Evolutionary conservation across 1,140 invertebrate genomes (phyloP).

Genomic region (Coenobita brevimanus): DNA sequence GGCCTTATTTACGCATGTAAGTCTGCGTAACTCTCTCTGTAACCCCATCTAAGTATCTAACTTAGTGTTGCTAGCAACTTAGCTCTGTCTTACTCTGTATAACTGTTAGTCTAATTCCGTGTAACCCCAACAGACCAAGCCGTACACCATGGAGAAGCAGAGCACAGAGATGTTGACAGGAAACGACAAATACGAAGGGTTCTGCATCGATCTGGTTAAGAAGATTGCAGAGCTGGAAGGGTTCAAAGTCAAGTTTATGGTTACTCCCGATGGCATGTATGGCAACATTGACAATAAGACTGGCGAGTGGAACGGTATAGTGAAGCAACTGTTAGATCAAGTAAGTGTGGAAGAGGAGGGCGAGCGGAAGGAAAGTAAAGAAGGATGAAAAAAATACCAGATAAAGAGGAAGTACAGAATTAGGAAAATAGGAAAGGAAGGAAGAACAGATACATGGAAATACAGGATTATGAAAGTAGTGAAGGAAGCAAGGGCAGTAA

Average conservation of each 20-base stretch:
- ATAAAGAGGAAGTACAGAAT: background rate
- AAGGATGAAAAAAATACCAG: background rate
- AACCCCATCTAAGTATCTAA: too few species aligned
- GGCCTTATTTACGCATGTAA: too few species aligned
- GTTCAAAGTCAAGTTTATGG: conserved; percentile 90
- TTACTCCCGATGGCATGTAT: conserved; percentile 87
- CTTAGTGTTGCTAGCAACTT: too few species aligned
- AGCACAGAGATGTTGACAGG: conserved; percentile 53
- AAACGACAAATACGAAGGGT: conserved; percentile 91
- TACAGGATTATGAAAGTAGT: too few species aligned
- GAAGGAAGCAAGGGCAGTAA: too few species aligned
- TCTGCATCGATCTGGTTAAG: conserved; percentile 88
- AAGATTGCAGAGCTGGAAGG: conserved; percentile 89
- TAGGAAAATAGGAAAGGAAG: background rate
- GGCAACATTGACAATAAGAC: conserved; percentile 85
- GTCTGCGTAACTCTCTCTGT: too few species aligned
- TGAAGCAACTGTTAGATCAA: conserved; percentile 89
- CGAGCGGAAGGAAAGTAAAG: background rate
- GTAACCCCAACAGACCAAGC: conserved; percentile 70
- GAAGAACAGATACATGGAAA: too few species aligned
- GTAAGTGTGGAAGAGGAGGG: conserved; percentile 75
- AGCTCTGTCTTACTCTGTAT: too few species aligned
- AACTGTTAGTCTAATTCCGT: too few species aligned
- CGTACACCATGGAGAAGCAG: conserved; percentile 70
- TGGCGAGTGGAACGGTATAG: conserved; percentile 96